Percentiles rank a stretch among this genome's conserved stretches.
phyloP scores from a whole-genome alignment of 2,888 invertebrate species.

The Abrostola tripartita region DNA sequence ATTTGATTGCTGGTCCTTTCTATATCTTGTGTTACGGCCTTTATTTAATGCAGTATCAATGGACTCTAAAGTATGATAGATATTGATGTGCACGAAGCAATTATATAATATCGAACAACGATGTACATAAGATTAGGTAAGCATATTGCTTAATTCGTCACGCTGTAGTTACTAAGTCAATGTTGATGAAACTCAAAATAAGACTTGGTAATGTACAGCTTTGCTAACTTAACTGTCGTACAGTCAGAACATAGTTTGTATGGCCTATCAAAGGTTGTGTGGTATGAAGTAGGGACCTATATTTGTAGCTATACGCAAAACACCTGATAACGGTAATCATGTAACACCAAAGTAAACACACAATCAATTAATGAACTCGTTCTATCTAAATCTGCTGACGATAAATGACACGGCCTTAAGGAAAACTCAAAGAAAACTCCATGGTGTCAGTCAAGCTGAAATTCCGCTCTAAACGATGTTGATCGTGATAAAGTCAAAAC shows the following conservation, averaged over 20 bases:
- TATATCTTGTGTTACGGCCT: neutral
- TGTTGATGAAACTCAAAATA: too few species aligned
- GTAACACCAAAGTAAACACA: neutral
- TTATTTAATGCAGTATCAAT: constrained; percentile 5
- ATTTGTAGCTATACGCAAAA: too few species aligned
- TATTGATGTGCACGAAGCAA: neutral
- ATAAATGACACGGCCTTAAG: constrained; percentile 10
- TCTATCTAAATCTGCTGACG: constrained; percentile 10
- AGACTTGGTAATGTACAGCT: too few species aligned
- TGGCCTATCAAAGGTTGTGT: too few species aligned
- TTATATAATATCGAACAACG: neutral
- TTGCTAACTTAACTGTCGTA: too few species aligned
- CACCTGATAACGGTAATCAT: too few species aligned
- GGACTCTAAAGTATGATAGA: neutral
- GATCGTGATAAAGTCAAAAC: constrained; percentile 55
- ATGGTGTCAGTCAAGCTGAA: constrained; percentile 1
- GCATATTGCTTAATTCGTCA: too few species aligned
- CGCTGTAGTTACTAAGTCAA: too few species aligned
- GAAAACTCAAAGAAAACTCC: constrained; percentile 18
- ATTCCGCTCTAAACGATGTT: constrained; percentile 40
- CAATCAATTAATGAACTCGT: constrained; percentile 10
- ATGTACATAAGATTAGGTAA: too few species aligned
- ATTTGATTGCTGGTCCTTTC: neutral
- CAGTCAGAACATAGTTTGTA: too few species aligned
- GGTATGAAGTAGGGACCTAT: too few species aligned